Base-by-base conservation (phyloP, 2,888 invertebrate genomes). In the Cyaniris semiargus region DNA sequence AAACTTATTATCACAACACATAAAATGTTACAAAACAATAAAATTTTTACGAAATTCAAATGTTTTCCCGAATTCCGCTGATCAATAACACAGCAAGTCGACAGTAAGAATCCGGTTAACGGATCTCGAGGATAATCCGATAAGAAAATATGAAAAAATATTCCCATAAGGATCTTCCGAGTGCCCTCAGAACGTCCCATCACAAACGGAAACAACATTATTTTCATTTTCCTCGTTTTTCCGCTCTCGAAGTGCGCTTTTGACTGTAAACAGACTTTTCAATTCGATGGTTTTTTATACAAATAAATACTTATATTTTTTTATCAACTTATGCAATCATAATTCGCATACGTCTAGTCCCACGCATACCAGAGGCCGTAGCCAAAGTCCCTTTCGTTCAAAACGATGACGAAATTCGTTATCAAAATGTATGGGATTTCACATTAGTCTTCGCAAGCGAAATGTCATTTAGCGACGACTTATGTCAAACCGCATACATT, bases 101-200 rank as follows among this genome's bases (percentile, higher is more conserved):
- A 60, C 7, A 23, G 13, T 60, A 13, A 60, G 23, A 23, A 60
- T 44, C 44, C 44, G 44, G 44, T 44, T 44, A 60, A 13, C 23
- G 23, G 23, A 60, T 60, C 60, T 23, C 23, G 10, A 23, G 60
- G 60, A 60, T 60, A 60, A 60, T 60, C 60, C 6, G 60, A 23
- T 60, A 60, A 60, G 60, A 60, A 60, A 60, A 60, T 60, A 23
- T 60, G 60, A 60, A 60, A 60, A 60, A 60, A 60, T 23, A 13
- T 10, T 60, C 2, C 21, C 23, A 7, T 21, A 21, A 60, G 23
- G 60, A 23, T 60, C 3, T 60, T 60, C 10, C 23, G 13, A 60
- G 60, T 23, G 8, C 23, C 23, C 23, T 23, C 6, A 60, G 23
- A 60, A 3, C 44, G 44, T 44, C 44, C 23, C 60, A 23, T 18